A percentile compares a stretch with the other conserved stretches of the same genome.
phyloP scores from a whole-genome alignment of 2,888 invertebrate genomes.

The Coelogynopora nodosa region DNA sequence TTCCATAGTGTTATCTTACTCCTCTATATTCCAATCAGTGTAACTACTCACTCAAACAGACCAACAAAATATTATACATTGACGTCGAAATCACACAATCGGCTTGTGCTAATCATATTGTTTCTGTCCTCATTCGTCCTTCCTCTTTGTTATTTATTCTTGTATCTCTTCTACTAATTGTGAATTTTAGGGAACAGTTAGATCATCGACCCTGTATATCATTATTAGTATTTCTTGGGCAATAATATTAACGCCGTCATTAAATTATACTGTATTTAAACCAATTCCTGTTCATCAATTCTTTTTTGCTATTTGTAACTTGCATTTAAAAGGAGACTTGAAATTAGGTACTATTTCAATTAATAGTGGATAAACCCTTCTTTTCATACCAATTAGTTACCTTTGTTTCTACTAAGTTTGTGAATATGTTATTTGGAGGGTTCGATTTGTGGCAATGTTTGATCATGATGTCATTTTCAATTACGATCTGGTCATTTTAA shows the following conservation, averaged over 20 bases:
- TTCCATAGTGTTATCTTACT: not conserved
- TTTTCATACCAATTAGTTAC: no score
- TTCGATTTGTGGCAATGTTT: not conserved
- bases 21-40: no score
- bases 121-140: not conserved
- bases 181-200: no score
- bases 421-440: not conserved
- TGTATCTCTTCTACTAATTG: no score
- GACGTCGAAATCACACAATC: no score
- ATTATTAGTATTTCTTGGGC: no score
- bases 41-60: no score
- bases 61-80: no score
- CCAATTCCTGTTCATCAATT: not conserved
- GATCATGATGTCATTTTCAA: not conserved
- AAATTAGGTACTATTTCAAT: not conserved
- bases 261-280: not conserved
- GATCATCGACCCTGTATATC: no score
- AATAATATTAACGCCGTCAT: not conserved
- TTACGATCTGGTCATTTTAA: not conserved
- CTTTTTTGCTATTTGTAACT: not conserved
- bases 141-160: not conserved
- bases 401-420: not conserved
- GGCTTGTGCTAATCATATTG: not conserved
- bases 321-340: not conserved
- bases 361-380: not conserved